A percentile compares a stretch with the other conserved stretches of the same genome.
Conservation (phyloP, 2,797 vertebrate species). For the Pteropus rufus region DNA sequence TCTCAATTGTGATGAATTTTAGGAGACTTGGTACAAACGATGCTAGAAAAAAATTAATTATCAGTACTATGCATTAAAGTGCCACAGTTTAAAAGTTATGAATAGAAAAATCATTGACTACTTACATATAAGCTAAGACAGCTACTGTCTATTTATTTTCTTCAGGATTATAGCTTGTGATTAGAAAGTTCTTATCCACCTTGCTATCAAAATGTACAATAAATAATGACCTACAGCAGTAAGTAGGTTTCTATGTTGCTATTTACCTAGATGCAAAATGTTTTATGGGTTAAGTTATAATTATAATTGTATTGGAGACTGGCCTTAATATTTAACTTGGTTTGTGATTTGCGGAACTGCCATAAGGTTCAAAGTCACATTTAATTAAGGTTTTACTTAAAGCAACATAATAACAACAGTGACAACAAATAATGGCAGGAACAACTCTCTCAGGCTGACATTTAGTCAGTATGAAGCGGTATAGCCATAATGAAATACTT, state of each 20-base stretch:
- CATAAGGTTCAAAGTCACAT: not conserved
- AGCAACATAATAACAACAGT: not conserved
- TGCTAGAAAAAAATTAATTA: conserved; percentile 47
- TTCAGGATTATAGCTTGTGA: not conserved
- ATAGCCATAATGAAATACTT: not conserved
- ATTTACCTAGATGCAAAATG: conserved; percentile 8
- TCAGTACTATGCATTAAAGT: not conserved
- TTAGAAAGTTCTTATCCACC: conserved; percentile 3
- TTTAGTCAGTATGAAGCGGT: not conserved
- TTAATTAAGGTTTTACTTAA: not conserved
- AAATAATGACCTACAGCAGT: not conserved
- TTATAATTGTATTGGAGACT: not conserved
- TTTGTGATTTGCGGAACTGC: not conserved
- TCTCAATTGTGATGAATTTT: conserved; percentile 55
- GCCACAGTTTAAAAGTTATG: not conserved
- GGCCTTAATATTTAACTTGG: not conserved
- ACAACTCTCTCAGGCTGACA: not conserved
- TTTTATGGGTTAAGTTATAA: not conserved
- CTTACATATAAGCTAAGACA: not conserved
- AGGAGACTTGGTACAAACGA: conserved; percentile 47
- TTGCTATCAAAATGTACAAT: not conserved
- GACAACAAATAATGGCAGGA: not conserved
- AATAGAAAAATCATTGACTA: conserved; percentile 27
- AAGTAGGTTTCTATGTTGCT: not conserved
- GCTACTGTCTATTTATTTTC: not conserved